phyloP scores from a whole-genome alignment of 1,140 invertebrate genomes.

The Melipona quadrifasciata region DNA sequence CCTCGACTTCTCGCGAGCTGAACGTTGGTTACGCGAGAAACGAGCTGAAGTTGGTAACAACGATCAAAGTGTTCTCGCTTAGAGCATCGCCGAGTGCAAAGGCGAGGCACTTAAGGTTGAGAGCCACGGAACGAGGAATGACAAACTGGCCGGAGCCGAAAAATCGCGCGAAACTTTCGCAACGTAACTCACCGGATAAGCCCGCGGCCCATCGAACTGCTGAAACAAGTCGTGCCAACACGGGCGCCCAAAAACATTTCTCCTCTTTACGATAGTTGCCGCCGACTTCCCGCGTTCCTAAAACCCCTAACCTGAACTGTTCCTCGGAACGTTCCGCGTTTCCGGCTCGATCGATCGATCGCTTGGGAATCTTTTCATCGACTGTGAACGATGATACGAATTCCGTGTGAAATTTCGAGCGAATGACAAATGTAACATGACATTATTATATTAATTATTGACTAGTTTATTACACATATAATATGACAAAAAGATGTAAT shows the following conservation, averaged over 20 bases:
- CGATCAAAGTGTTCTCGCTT: constrained; percentile 24
- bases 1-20: neutral
- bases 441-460: too few relatives aligned
- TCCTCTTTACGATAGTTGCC: constrained; percentile 22
- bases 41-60: neutral
- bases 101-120: constrained; percentile 3
- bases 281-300: neutral
- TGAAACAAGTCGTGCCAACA: constrained; percentile 49
- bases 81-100: neutral
- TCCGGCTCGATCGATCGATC: neutral
- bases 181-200: constrained; percentile 57
- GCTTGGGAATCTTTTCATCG: neutral
- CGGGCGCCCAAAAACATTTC: constrained; percentile 52
- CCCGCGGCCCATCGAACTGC: constrained; percentile 25
- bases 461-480: too few relatives aligned
- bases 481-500: too few relatives aligned
- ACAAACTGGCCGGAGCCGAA: constrained; percentile 41
- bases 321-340: neutral
- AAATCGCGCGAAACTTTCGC: constrained; percentile 53
- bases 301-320: neutral
- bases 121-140: constrained; percentile 27
- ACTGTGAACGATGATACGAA: neutral
- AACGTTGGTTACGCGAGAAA: neutral
- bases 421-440: too few relatives aligned
- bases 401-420: too few relatives aligned